Evolutionary conservation across 2,888 invertebrate species (phyloP).

Genomic region (Epsilonema sp.): DNA sequence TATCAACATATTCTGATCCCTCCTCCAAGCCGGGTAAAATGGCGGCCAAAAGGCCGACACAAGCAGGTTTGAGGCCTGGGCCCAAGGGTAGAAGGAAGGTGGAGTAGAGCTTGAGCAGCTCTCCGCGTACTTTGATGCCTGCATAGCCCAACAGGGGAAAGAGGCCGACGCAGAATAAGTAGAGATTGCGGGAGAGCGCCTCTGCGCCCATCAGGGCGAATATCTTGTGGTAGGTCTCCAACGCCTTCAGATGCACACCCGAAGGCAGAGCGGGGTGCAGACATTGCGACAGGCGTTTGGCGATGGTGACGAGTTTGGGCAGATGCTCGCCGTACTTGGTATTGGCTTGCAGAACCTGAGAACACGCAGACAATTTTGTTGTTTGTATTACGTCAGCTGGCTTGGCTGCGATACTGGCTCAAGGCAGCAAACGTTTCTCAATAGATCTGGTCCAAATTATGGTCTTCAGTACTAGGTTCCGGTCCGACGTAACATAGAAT

Average conservation of each 20-base stretch:
- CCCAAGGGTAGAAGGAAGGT: slow-evolving; percentile 63
- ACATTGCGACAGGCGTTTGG: slow-evolving; percentile 73
- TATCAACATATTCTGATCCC: slow-evolving; percentile 25
- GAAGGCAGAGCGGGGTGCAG: slow-evolving; percentile 76
- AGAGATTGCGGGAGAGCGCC: slow-evolving; percentile 18
- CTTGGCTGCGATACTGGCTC: too few species aligned
- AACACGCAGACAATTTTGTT: too few species aligned
- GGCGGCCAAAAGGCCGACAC: slow-evolving; percentile 68
- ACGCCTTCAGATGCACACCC: slow-evolving; percentile 65
- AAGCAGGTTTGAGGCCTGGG: slow-evolving; percentile 50
- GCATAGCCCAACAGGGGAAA: slow-evolving; percentile 72
- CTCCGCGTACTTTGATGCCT: slow-evolving; percentile 67
- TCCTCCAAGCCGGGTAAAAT: slow-evolving; percentile 49
- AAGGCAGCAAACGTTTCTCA: too few species aligned
- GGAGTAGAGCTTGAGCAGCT: slow-evolving; percentile 60
- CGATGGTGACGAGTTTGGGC: slow-evolving; percentile 63
- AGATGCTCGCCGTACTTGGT: too few species aligned
- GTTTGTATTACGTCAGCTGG: too few species aligned
- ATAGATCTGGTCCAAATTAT: too few species aligned
- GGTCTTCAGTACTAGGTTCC: too few species aligned
- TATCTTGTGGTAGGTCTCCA: slow-evolving; percentile 73
- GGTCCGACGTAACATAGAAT: too few species aligned
- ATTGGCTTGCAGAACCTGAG: not conserved
- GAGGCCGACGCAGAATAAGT: slow-evolving; percentile 42
- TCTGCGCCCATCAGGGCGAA: slow-evolving; percentile 62